Percentiles rank a stretch among this genome's conserved stretches.
Conservation (phyloP, 2,888 invertebrate species). For the Xestia c-nigrum region DNA sequence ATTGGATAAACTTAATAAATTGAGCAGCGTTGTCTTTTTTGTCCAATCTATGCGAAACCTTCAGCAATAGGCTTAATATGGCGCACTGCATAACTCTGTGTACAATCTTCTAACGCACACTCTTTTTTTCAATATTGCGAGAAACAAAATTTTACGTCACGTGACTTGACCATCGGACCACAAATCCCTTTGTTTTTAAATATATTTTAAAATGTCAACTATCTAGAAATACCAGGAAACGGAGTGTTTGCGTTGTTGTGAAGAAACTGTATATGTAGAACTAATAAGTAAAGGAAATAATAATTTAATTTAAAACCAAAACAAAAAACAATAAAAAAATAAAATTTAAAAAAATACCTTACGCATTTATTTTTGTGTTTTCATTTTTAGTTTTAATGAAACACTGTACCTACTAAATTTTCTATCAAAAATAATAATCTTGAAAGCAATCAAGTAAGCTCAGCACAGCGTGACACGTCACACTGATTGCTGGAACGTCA, state of each 20-base stretch:
- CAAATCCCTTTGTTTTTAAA: no score
- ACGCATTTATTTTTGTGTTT: not conserved
- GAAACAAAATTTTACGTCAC: not conserved
- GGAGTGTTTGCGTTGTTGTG: not conserved
- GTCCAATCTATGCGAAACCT: not conserved
- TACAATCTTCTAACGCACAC: not conserved
- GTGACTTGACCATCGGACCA: not conserved
- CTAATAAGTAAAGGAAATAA: not conserved
- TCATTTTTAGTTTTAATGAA: not conserved
- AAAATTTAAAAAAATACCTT: not conserved
- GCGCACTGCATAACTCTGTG: not conserved
- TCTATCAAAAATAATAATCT: not conserved
- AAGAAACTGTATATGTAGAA: not conserved
- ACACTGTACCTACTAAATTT: not conserved
- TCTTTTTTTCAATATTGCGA: not conserved
- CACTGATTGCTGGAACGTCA: slow-evolving; percentile 21
- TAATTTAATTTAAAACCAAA: not conserved
- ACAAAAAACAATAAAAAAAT: not conserved
- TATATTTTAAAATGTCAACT: not conserved
- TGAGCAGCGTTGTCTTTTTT: not conserved
- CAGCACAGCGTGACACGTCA: slow-evolving; percentile 11
- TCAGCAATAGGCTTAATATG: not conserved
- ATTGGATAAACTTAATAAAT: not conserved
- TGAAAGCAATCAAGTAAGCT: slow-evolving; percentile 27
- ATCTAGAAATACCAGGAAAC: not conserved